Conservation (phyloP, 64 coral and sea anemone genomes). For the Dendrophyllia cribrosa region DNA sequence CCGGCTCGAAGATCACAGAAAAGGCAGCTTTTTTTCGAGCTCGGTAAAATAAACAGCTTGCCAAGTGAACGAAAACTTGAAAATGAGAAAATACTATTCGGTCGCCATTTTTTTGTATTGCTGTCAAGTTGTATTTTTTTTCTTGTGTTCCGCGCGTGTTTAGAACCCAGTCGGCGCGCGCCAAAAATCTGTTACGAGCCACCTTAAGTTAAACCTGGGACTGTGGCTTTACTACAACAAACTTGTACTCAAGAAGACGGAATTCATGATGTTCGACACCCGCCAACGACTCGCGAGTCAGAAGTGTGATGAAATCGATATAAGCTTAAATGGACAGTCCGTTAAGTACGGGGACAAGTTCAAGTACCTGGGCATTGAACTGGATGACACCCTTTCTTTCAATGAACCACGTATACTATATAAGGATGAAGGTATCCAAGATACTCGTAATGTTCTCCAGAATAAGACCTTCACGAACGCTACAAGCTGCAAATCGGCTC, state of each 20-base stretch:
- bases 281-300: constrained; percentile 45
- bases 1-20: too few species aligned
- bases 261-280: constrained; percentile 67
- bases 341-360: constrained; percentile 57
- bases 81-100: too few species aligned
- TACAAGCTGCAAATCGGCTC: too few species aligned
- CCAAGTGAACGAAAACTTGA: too few species aligned
- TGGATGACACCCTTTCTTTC: constrained; percentile 70
- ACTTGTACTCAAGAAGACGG: constrained; percentile 19
- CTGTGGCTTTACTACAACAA: constrained; percentile 4
- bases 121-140: too few species aligned
- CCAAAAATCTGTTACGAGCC: too few species aligned
- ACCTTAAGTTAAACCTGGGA: not conserved
- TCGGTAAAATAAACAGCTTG: too few species aligned
- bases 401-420: constrained; percentile 50
- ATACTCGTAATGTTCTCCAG: constrained; percentile 49
- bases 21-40: too few species aligned
- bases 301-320: constrained; percentile 39
- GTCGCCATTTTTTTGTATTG: too few species aligned
- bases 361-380: constrained; percentile 51
- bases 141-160: too few species aligned
- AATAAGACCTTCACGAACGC: constrained; percentile 32
- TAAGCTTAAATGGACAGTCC: constrained; percentile 57
- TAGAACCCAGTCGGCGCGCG: too few species aligned
- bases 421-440: constrained; percentile 55